Conservation (phyloP, 2,888 invertebrate species). For the Synanthedon vespiformis region DNA sequence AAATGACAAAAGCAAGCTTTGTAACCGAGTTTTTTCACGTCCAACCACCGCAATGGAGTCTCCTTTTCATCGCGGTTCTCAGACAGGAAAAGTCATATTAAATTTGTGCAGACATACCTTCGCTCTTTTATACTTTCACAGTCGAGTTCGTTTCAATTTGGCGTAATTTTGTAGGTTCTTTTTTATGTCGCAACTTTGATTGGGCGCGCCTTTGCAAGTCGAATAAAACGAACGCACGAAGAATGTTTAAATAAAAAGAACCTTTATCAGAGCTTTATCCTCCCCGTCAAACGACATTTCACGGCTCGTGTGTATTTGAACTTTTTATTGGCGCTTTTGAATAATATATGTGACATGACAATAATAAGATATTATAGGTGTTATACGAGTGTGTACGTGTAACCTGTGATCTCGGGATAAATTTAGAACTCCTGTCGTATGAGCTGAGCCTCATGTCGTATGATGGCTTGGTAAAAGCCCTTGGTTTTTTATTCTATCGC, state of each 20-base stretch:
- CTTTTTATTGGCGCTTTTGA: not conserved
- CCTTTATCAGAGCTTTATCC: constrained; percentile 16
- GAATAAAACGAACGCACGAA: constrained; percentile 24
- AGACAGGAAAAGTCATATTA: constrained; percentile 9
- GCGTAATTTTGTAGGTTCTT: constrained; percentile 16
- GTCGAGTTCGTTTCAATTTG: constrained; percentile 17
- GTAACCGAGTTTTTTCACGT: not conserved
- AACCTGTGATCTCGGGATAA: no score
- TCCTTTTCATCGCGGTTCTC: constrained; percentile 1
- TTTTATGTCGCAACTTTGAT: constrained; percentile 33
- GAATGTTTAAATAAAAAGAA: constrained; percentile 34
- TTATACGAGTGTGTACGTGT: no score
- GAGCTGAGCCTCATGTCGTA: no score
- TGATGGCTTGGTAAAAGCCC: no score
- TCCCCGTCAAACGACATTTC: constrained; percentile 28
- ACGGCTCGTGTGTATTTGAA: constrained; percentile 12
- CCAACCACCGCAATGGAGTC: not conserved
- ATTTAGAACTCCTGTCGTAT: no score
- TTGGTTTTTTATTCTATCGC: no score
- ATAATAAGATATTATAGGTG: no score
- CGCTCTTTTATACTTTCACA: not conserved
- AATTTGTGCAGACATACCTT: not conserved
- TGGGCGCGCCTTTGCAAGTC: constrained; percentile 20
- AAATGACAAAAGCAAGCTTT: not conserved
- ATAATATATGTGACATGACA: no score